Percentiles rank a stretch among this genome's conserved stretches.
phyloP scores from a whole-genome alignment of 2,113 vertebrate genomes.

The Cairina moschata region DNA sequence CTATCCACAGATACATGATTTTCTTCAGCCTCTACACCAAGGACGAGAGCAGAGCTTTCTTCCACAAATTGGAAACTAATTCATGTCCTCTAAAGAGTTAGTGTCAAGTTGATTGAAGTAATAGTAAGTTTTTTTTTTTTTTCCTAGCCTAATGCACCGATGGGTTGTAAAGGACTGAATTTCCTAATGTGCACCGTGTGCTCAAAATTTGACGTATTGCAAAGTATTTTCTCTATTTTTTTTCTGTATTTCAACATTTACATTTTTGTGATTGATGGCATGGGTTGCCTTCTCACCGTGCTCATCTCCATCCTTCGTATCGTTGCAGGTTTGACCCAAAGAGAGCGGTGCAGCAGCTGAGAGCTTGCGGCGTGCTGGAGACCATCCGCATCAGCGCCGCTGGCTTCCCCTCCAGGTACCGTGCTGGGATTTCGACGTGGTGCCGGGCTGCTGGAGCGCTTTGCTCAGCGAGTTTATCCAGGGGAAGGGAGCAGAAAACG shows the following conservation, averaged over 20 bases:
- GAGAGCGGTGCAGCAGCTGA: conserved; percentile 95
- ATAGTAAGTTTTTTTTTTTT: background rate
- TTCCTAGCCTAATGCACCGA: background rate
- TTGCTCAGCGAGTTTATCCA: background rate
- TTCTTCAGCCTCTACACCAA: background rate
- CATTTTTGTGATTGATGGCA: background rate
- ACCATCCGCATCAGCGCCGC: conserved; percentile 98
- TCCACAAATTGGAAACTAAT: background rate
- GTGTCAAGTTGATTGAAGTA: too few relatives aligned
- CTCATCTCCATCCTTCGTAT: background rate
- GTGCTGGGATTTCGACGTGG: accelerated
- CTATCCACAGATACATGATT: background rate
- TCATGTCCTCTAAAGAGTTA: accelerated
- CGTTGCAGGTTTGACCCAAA: conserved; percentile 92
- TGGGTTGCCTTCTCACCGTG: background rate
- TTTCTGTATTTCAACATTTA: background rate
- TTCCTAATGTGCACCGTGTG: too few relatives aligned
- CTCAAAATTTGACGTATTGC: background rate
- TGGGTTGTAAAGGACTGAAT: background rate
- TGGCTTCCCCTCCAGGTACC: conserved; percentile 94
- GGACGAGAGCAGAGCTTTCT: background rate
- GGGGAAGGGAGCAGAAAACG: background rate
- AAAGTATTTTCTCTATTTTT: background rate
- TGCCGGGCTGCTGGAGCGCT: background rate
- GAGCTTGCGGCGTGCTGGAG: conserved; percentile 96